Conservation (phyloP, 2,113 vertebrate species). For the Burhinus bistriatus region DNA sequence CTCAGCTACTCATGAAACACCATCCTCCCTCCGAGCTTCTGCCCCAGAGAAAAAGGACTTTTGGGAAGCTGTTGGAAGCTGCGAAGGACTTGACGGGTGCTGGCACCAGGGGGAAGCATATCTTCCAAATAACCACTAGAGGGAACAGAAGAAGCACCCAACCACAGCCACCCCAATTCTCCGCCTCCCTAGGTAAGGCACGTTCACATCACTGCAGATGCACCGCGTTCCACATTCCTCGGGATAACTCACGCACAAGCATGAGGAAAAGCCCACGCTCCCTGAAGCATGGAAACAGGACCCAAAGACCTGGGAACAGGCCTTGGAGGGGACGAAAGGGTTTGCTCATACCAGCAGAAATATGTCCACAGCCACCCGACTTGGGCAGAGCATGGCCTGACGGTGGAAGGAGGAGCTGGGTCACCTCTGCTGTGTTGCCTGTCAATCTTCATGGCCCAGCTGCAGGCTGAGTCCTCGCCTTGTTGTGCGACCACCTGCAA, state of each 20-base stretch:
- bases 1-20: neutral
- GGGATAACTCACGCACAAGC: neutral
- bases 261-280: neutral
- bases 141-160: neutral
- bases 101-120: no score
- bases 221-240: neutral
- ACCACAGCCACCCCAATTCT: no score
- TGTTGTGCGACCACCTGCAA: no score
- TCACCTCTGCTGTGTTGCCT: neutral
- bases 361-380: accelerated
- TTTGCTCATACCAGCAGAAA: neutral
- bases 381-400: neutral
- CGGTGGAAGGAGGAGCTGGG: neutral
- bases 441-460: no score
- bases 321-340: neutral
- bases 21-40: neutral
- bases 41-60: neutral
- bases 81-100: no score
- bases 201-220: neutral
- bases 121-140: neutral
- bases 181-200: no score
- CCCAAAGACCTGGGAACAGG: neutral
- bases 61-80: no score
- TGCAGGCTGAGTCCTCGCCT: no score
- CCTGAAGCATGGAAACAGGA: neutral